Base-by-base conservation (phyloP, 2,797 vertebrate genomes). In the Eulemur mongoz region DNA sequence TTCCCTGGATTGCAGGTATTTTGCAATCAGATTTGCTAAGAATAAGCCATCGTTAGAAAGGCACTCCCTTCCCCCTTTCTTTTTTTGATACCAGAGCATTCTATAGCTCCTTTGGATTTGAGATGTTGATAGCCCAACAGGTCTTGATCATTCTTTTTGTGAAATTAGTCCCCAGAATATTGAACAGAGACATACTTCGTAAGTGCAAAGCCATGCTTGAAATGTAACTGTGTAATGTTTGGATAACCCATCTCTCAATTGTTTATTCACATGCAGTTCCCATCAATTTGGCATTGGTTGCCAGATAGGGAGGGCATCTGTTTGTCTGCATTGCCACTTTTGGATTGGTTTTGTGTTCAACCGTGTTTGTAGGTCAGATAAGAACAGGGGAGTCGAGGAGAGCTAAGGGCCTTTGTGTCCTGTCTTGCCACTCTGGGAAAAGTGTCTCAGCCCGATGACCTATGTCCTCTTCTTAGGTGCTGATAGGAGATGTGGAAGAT, bases 401-500 rank as follows among this genome's bases (percentile, higher is more conserved):
- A 50, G 65, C 59, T 82, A 45, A 4, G 40, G 27, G 35, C 38
- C 23, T 75, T 14, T 7, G 59, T 27, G 81, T 63, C 23, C 15
- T 2, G 0, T 65, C n/a, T 79, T 69, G 59, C 32, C 18, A 1
- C 27, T 23, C 4, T 23, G 54, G 85, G 27, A 45, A 35, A 22
- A 20, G 57, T 1, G 0, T 52, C 59, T 17, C 12, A 54, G 18
- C 72, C 59, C 4, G 32, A 43, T 54, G 73, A 54, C 43, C 40
- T 0, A 88, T 91, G n/a, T 79, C 82, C 9, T 61, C 1, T 63
- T 20, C 88, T 30, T 63, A 99, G 99, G 99, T 99, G 91, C 98
- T 99, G 97, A 99, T 99, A 96, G 99, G 99, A n/a, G 99, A 99
- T 80, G 99, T 99, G 91, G 99, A 99, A 98, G 99, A 99, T 70